A percentile compares a stretch with the other conserved stretches of the same genome.
These are phyloP conservation scores for Odocoileus hemionus DNA, from an alignment of 2,113 vertebrate genomes.

Conservation along the genomic window DNA sequence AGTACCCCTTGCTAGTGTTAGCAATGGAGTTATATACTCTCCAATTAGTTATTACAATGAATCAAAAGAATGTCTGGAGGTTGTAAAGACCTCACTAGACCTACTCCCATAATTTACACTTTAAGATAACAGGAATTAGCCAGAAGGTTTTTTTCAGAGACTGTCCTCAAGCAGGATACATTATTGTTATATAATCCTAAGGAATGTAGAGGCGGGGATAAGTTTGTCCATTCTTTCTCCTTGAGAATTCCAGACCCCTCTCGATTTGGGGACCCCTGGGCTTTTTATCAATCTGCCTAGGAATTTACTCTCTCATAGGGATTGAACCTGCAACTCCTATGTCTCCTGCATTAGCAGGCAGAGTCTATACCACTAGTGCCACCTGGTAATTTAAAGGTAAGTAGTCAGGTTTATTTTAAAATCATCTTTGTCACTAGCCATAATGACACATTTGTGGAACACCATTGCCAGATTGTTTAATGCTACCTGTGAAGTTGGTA, in stretches of 20 bases:
- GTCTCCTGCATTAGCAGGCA: neutral
- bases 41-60: neutral
- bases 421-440: neutral
- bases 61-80: neutral
- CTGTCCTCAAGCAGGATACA: neutral
- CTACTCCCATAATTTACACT: neutral
- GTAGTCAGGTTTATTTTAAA: neutral
- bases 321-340: neutral
- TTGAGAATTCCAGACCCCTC: neutral
- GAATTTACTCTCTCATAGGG: neutral
- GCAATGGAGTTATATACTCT: neutral
- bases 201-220: neutral
- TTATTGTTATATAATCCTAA: neutral
- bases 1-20: neutral
- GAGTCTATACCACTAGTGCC: neutral
- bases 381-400: neutral
- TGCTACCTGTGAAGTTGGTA: neutral
- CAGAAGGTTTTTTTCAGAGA: neutral
- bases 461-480: neutral
- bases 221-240: neutral
- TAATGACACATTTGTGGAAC: neutral
- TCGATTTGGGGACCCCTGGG: neutral
- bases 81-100: neutral
- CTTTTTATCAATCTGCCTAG: neutral
- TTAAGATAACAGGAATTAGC: neutral